Evolutionary conservation across 2,888 invertebrate genomes (phyloP).

Genomic region (Siphonodentalium dalli): DNA sequence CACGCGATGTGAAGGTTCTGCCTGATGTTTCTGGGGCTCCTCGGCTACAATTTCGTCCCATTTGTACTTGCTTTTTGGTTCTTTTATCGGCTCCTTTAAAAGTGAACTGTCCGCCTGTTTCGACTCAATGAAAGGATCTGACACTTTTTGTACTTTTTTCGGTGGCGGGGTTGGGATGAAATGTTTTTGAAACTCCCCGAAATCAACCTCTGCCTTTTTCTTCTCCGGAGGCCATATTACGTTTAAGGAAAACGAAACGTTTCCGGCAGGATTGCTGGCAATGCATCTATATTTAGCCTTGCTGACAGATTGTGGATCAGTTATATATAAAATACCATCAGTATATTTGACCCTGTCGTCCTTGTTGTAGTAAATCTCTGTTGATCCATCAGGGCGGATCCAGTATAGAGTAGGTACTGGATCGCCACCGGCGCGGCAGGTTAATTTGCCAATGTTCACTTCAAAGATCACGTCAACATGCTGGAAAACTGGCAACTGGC

Average conservation of each 20-base stretch:
- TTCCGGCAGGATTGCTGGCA: slow-evolving; percentile 62
- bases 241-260: slow-evolving; percentile 60
- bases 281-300: slow-evolving; percentile 59
- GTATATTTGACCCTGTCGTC: slow-evolving; percentile 40
- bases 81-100: too few relatives aligned
- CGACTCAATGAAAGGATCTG: too few relatives aligned
- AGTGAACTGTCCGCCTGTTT: too few relatives aligned
- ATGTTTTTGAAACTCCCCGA: slow-evolving; percentile 16
- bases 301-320: slow-evolving; percentile 36
- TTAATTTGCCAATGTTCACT: slow-evolving; percentile 48
- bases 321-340: slow-evolving; percentile 51
- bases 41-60: not conserved
- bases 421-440: slow-evolving; percentile 59
- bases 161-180: slow-evolving; percentile 10
- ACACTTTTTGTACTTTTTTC: slow-evolving; percentile 4
- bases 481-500: slow-evolving; percentile 59
- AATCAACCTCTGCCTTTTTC: slow-evolving; percentile 13
- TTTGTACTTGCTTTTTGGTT: too few relatives aligned
- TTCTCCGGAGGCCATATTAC: slow-evolving; percentile 53
- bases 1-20: slow-evolving; percentile 1
- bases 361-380: slow-evolving; percentile 41
- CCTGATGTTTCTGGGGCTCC: not conserved
- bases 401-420: slow-evolving; percentile 61
- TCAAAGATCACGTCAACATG: slow-evolving; percentile 59
- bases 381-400: slow-evolving; percentile 57